These are phyloP conservation scores for Poeciliopsis turneri DNA, from an alignment of 2,797 vertebrate genomes.

Conservation along the genomic window DNA sequence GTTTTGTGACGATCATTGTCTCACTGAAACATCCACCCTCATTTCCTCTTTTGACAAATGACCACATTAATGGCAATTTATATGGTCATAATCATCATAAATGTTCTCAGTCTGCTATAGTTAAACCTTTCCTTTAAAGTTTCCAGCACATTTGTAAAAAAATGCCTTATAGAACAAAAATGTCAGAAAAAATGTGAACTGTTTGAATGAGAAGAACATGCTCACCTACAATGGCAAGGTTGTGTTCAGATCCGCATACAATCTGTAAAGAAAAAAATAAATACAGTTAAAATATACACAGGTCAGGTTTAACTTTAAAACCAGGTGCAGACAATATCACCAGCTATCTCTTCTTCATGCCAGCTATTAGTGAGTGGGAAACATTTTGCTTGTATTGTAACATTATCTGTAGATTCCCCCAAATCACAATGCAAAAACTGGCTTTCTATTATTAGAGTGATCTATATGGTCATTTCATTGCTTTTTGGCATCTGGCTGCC, in stretches of 20 bases:
- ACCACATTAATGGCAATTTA: no score
- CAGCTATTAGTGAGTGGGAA: not conserved
- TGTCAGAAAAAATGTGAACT: not conserved
- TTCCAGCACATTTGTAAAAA: conserved; percentile 16
- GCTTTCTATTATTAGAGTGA: not conserved
- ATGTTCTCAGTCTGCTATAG: conserved; percentile 20
- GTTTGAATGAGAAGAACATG: conserved; percentile 40
- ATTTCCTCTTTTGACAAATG: no score
- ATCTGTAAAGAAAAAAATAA: conserved; percentile 79
- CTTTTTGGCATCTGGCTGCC: not conserved
- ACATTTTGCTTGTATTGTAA: not conserved
- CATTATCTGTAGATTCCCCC: not conserved
- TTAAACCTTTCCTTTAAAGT: not conserved
- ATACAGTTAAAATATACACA: conserved; percentile 22
- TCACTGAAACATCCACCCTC: no score
- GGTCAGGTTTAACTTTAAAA: conserved; percentile 13
- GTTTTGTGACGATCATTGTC: no score
- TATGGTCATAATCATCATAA: no score
- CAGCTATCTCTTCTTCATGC: not conserved
- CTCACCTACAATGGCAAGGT: conserved; percentile 91
- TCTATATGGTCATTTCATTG: not conserved
- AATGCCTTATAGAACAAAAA: not conserved
- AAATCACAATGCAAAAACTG: not conserved
- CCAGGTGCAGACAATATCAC: not conserved
- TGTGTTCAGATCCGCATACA: conserved; percentile 94